Base-by-base conservation (phyloP, 1,140 invertebrate genomes). In the Eupeodes corollae region DNA sequence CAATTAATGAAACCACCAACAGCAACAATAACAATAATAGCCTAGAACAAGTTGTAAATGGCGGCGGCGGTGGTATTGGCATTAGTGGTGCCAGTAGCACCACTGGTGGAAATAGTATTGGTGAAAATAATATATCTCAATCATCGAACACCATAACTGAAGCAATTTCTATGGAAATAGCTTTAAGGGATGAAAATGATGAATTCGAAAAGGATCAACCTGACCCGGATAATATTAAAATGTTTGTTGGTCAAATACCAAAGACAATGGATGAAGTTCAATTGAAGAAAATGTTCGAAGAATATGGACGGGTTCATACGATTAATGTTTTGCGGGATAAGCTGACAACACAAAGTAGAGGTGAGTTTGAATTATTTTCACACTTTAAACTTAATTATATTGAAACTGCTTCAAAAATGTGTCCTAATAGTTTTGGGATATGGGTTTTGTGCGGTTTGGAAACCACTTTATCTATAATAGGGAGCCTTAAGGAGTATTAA, bases 211-310 rank as follows among this genome's bases (percentile, higher is more conserved):
- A 76, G 49, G 79, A 82, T 56, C 82, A 86, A 69, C 91, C 92
- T 1, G 96, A 99, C 74, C 80, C 88, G 2, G 95, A 99, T 72
- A 90, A 93, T 61, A 99, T 99, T 59, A 99, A 99, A 80, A 98
- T 99, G 95, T 99, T 99, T 75, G 94, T 99, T 26, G 90, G 90
- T 21, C 91, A 97, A 72, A 91, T 99, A 62, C 95, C 96, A 6
- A 79, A 93, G 44, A 84, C 86, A 44, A 97, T 97, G 92, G 90
- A 94, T 70, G 96, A 99, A 72, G 83, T 83, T 61, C 91, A 98
- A 63, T 79, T 98, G 12, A 79, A 86, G 52, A 80, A 83, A 61
- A 86, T 98, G 79, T 99, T 99, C 70, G 91, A 96, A 64, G 89
- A 95, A 73, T 99, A 88, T 70, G 96, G 96, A 15, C 78, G 87